Percentiles rank a stretch among this genome's conserved stretches.
phyloP scores from a whole-genome alignment of 2,888 invertebrate species.

The Branchellion lobata region DNA sequence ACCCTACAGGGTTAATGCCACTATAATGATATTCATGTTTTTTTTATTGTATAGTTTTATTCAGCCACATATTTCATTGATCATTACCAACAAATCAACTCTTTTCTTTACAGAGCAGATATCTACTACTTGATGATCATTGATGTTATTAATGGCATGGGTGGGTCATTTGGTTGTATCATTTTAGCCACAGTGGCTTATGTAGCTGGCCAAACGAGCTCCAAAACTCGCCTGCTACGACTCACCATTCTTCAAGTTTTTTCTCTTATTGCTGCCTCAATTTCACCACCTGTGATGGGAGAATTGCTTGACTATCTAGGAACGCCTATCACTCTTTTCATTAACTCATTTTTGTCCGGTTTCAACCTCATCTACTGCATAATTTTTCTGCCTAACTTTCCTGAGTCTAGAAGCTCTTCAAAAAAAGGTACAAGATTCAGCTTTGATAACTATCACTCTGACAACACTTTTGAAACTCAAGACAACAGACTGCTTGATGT shows the following conservation, averaged over 20 bases:
- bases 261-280: neutral
- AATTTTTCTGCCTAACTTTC: constrained; percentile 1
- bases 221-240: constrained; percentile 19
- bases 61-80: neutral
- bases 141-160: constrained; percentile 12
- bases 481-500: neutral
- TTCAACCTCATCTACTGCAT: constrained; percentile 33
- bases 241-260: constrained; percentile 23
- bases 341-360: neutral
- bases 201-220: constrained; percentile 23
- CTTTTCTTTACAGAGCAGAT: neutral
- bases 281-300: constrained; percentile 28
- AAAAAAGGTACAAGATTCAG: neutral
- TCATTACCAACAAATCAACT: neutral
- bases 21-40: neutral
- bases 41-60: neutral
- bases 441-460: neutral
- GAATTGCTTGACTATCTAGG: neutral
- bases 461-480: neutral
- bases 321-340: constrained; percentile 6
- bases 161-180: constrained; percentile 36
- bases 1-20: neutral
- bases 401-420: neutral
- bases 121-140: constrained; percentile 11
- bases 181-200: constrained; percentile 21